Conservation (phyloP, 2,888 invertebrate species). For the Geotrupes spiniger region DNA sequence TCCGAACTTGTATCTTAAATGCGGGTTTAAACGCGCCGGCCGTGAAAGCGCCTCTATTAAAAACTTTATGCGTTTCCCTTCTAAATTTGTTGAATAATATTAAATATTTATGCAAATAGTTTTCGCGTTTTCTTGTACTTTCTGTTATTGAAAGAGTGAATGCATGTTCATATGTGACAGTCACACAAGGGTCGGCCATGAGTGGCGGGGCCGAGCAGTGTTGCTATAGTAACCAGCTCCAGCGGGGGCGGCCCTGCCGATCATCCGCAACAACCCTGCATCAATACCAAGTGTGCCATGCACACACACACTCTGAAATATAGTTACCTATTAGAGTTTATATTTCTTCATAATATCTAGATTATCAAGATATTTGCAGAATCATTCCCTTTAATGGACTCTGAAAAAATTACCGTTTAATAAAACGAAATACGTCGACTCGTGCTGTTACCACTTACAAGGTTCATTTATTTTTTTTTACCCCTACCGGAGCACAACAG, state of each 20-base stretch:
- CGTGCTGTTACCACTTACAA: too few species aligned
- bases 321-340: slow-evolving; percentile 25
- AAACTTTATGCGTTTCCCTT: slow-evolving; percentile 15
- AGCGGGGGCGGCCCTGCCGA: slow-evolving; percentile 46
- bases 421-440: too few species aligned
- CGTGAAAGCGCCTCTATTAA: too few species aligned
- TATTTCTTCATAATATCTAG: slow-evolving; percentile 25
- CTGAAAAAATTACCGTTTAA: too few species aligned
- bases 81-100: slow-evolving; percentile 8
- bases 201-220: slow-evolving; percentile 36
- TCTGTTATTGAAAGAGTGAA: slow-evolving; percentile 35
- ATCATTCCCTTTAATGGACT: too few species aligned
- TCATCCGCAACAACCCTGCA: slow-evolving; percentile 50
- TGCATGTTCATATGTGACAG: slow-evolving; percentile 48
- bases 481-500: too few species aligned
- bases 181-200: slow-evolving; percentile 37
- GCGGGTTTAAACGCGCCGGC: too few species aligned
- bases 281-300: slow-evolving; percentile 40
- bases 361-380: slow-evolving; percentile 11
- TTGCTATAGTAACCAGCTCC: slow-evolving; percentile 43
- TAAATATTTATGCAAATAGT: slow-evolving; percentile 24
- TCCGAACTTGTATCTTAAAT: too few species aligned
- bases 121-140: slow-evolving; percentile 22
- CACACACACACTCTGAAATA: slow-evolving; percentile 22
- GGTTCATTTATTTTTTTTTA: too few species aligned